These are phyloP conservation scores for Ariolimax columbianus DNA, from an alignment of 2,888 invertebrate species.

Conservation along the genomic window DNA sequence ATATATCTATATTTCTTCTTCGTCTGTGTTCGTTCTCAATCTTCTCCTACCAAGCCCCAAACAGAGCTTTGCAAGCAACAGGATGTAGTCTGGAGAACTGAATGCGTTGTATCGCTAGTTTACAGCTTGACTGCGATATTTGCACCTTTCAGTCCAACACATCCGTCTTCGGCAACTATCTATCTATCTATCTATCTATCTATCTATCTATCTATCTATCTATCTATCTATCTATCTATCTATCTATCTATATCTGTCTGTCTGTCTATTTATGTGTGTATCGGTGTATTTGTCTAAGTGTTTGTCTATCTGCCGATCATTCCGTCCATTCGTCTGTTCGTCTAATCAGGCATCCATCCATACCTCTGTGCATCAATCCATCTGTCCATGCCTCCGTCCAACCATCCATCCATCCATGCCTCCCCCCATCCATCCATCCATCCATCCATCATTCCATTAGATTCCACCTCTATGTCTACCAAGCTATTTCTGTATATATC, in stretches of 20 bases:
- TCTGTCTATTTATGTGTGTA: not conserved
- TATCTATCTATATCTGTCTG: slow-evolving; percentile 3
- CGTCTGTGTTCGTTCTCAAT: no score
- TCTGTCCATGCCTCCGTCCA: not conserved
- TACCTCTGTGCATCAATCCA: not conserved
- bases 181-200: slow-evolving; percentile 3
- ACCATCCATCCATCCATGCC: not conserved
- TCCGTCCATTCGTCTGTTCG: not conserved
- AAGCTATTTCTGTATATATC: not conserved
- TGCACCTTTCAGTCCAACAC: no score
- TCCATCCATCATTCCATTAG: not conserved
- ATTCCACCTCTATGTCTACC: not conserved
- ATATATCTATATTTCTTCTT: no score
- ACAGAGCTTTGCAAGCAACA: no score
- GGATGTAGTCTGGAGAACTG: no score
- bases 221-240: slow-evolving; percentile 1
- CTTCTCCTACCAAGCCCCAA: no score
- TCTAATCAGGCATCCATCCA: slow-evolving; percentile 3
- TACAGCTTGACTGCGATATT: no score
- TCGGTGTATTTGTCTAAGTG: not conserved
- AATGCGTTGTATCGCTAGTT: no score
- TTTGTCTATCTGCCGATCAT: not conserved
- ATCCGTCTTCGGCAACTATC: no score
- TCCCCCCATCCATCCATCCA: not conserved
- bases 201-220: slow-evolving; percentile 13